Evolutionary conservation across 1,140 invertebrate species (phyloP).

Genomic region (Hylyphantes graminicola): DNA sequence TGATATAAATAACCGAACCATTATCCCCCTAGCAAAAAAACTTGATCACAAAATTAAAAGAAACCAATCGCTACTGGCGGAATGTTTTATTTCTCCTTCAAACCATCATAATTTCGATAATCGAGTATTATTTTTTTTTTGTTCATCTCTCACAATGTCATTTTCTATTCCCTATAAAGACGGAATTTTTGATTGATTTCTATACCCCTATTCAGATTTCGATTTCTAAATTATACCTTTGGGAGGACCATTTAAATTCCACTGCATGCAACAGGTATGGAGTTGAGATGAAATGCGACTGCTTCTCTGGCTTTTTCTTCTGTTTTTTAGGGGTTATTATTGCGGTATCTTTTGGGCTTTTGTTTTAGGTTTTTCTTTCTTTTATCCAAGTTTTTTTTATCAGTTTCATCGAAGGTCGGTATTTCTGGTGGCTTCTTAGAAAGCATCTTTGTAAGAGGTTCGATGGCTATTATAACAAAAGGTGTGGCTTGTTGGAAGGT

Average conservation of each 20-base stretch:
- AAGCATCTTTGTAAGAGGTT: no score
- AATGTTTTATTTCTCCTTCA: constrained; percentile 7
- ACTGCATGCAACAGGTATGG: background rate
- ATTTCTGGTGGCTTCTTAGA: constrained; percentile 14
- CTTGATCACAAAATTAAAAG: background rate
- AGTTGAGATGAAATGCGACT: constrained; percentile 33
- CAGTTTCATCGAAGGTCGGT: constrained; percentile 12
- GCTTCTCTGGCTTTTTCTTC: constrained; percentile 27
- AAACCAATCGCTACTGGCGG: constrained; percentile 10
- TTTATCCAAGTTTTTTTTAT: constrained; percentile 10
- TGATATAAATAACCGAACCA: no score
- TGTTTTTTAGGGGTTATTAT: background rate
- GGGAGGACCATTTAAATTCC: constrained; percentile 54
- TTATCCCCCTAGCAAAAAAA: no score
- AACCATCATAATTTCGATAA: constrained; percentile 18
- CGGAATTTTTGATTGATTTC: constrained; percentile 54
- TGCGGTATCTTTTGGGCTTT: background rate
- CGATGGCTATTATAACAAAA: constrained; percentile 21
- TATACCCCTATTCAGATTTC: constrained; percentile 41
- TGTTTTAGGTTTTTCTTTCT: constrained; percentile 9
- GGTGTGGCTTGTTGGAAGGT: constrained; percentile 8
- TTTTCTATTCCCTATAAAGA: constrained; percentile 4
- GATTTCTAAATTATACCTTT: constrained; percentile 57
- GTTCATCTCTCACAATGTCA: constrained; percentile 40
- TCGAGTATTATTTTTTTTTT: constrained; percentile 18